Conservation (phyloP, 2,797 vertebrate species). For the Pteronotus mesoamericanus region DNA sequence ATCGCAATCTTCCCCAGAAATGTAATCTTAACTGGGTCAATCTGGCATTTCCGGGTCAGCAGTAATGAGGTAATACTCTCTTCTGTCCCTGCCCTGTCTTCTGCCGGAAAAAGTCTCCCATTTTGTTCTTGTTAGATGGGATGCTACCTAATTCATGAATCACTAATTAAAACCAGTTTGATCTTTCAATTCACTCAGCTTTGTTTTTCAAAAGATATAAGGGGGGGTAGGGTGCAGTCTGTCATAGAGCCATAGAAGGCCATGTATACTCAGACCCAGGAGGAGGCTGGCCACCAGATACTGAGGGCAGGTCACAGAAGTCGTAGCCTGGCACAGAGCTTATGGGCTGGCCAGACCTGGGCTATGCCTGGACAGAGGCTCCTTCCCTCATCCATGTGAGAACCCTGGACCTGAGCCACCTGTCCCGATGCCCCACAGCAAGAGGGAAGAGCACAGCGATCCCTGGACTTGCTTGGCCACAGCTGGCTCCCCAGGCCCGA, state of each 20-base stretch:
- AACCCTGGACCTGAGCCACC: background rate
- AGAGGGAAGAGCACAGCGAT: background rate
- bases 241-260: background rate
- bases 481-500: background rate
- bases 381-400: background rate
- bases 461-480: background rate
- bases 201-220: background rate
- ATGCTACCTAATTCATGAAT: background rate
- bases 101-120: background rate
- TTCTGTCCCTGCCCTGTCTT: background rate
- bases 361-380: background rate
- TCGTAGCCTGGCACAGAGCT: background rate
- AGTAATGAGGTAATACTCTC: background rate
- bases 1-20: background rate
- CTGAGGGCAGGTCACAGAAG: background rate
- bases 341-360: background rate
- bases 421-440: background rate
- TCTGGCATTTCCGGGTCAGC: background rate
- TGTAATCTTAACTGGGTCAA: background rate
- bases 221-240: background rate
- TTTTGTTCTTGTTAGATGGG: background rate
- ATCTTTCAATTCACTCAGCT: background rate
- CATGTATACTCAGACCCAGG: background rate
- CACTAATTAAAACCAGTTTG: background rate
- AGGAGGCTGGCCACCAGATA: background rate